Percentiles rank a stretch among this genome's conserved stretches.
Evolutionary conservation across 2,113 vertebrate species (phyloP).

Genomic region (Brevimyrus niger): DNA sequence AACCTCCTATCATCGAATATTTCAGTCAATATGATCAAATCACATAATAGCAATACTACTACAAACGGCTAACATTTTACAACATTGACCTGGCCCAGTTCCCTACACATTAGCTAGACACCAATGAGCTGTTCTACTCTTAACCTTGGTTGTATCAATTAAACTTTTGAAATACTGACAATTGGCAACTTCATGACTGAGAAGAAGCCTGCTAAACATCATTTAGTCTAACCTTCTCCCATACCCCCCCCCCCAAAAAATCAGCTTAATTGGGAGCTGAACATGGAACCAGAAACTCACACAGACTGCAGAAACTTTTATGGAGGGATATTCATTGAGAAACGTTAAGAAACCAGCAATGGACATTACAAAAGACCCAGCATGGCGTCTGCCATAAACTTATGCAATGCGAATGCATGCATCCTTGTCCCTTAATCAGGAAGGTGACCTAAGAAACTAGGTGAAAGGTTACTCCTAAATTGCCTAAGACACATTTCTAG

Average conservation of each 20-base stretch:
- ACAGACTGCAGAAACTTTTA: neutral
- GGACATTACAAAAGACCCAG: neutral
- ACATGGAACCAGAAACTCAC: neutral
- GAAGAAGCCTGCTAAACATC: neutral
- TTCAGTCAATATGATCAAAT: neutral
- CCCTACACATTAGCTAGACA: neutral
- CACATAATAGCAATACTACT: neutral
- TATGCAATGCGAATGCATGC: neutral
- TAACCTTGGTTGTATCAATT: neutral
- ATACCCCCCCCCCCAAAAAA: neutral
- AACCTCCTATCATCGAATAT: neutral
- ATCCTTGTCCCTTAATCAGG: neutral
- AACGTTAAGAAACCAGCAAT: neutral
- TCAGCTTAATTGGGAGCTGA: neutral
- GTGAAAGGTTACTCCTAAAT: constrained; percentile 21
- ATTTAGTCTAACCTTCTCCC: neutral
- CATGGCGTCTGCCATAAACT: neutral
- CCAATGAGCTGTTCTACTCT: neutral
- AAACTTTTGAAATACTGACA: neutral
- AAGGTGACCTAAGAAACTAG: neutral
- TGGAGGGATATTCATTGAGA: neutral
- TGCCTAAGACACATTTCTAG: neutral
- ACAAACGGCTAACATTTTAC: neutral
- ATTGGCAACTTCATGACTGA: neutral
- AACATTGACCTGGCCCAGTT: neutral